Evolutionary conservation across 2,888 invertebrate genomes (phyloP), one percentile per base, ranked within the genome.

Genomic region (Acronicta alni): DNA sequence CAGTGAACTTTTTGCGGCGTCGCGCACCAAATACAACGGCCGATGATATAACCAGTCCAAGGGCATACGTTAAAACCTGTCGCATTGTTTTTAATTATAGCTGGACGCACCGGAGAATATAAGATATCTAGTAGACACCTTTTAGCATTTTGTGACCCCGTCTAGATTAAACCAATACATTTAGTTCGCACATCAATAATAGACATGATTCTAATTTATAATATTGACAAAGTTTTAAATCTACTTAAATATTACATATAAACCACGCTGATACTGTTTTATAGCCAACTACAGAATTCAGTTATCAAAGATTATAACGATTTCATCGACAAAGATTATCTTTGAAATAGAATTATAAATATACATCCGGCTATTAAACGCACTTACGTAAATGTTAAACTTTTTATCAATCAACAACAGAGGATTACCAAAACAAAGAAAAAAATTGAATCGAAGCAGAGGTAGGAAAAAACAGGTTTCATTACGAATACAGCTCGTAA

Each of bases 1-100:
- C 89, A 88, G 74, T 89, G 90, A 92, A 89, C 89, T 82, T 84
- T 75, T 83, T 84, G 81, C 75, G 78, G 81, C 80, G 80, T 65
- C 75, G 77, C 78, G 72, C 73, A 80, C 83, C 80, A 83, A 87
- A 87, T 83, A 83, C 78, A 80, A 76, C 68, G 63, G 72, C 65
- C 78, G 82, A 82, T 87, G 85, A 86, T 83, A 87, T 86, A 89
- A 89, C 80, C 79, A 80, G 84, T 77, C 82, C 87, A 90, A 90
- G 89, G 89, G 84, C 85, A 80, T 66, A 62, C 71, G 78, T 83
- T 82, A 75, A 85, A 85, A 85, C 84, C 81, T 77, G 88, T 79
- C 75, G 69, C 68, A 79, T 83, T 82, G 83, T 81, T 82, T 81
- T 81, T 78, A 82, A 84, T 81, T 80, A 77, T 70, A 80, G 81